Evolutionary conservation across 2,797 vertebrate species (phyloP).

Genomic region (Sebastes miniatus): DNA sequence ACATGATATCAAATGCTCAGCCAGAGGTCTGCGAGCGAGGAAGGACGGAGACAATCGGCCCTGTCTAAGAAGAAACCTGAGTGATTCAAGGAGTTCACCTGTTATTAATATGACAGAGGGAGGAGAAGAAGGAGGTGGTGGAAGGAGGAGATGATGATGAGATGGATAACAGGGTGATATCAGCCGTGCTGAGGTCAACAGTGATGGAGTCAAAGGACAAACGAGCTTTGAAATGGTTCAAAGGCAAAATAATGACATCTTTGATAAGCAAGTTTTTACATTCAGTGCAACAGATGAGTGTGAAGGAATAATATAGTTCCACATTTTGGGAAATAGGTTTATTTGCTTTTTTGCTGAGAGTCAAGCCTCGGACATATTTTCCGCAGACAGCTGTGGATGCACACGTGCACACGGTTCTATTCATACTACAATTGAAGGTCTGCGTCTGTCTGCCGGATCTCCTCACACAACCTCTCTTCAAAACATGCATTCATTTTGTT

Average conservation of each 20-base stretch:
- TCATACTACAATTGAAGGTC: no score
- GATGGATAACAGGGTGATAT: slow-evolving; percentile 56
- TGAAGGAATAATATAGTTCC: background rate
- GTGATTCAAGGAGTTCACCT: slow-evolving; percentile 48
- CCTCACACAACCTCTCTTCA: background rate
- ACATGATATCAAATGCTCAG: slow-evolving; percentile 70
- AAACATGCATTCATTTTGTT: background rate
- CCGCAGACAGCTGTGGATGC: no score
- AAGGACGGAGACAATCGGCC: slow-evolving; percentile 48
- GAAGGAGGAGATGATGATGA: slow-evolving; percentile 26
- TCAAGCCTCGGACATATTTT: no score
- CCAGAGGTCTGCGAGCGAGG: slow-evolving; percentile 50
- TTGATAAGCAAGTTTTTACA: background rate
- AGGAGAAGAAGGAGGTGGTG: slow-evolving; percentile 24
- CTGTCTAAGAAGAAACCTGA: slow-evolving; percentile 3
- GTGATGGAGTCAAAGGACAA: slow-evolving; percentile 28
- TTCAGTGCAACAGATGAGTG: background rate
- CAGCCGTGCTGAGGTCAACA: slow-evolving; percentile 36
- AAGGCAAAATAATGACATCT: background rate
- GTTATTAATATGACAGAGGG: slow-evolving; percentile 36
- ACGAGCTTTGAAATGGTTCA: background rate
- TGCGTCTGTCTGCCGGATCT: no score
- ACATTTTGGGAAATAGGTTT: no score
- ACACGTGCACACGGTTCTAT: no score
- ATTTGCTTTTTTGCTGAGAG: no score